phyloP scores from a whole-genome alignment of 1,140 invertebrate genomes.

The Pissodes strobi region DNA sequence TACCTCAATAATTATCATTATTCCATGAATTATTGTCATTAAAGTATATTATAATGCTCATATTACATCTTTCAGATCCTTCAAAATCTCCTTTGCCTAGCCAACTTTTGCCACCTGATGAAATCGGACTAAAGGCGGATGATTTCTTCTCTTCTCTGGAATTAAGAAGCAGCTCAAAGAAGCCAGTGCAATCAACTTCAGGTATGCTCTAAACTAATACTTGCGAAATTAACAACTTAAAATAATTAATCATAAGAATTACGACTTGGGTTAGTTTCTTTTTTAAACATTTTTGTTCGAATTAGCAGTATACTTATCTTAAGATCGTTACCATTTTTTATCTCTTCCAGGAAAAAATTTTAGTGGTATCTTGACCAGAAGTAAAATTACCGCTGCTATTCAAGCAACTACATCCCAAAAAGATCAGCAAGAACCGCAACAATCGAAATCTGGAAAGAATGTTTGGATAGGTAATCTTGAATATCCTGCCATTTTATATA shows the following conservation, averaged over 20 bases:
- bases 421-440: conserved; percentile 51
- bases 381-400: conserved; percentile 56
- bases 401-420: conserved; percentile 43
- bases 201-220: conserved; percentile 23
- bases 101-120: conserved; percentile 45
- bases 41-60: neutral
- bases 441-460: conserved; percentile 58
- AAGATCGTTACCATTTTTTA: too few species aligned
- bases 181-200: conserved; percentile 50
- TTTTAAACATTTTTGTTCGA: too few species aligned
- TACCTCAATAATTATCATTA: too few species aligned
- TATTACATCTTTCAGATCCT: conserved; percentile 49
- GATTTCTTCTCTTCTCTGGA: conserved; percentile 85
- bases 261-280: neutral
- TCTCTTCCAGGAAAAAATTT: conserved; percentile 57
- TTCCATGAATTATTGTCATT: neutral
- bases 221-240: neutral
- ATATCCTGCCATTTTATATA: too few species aligned
- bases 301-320: too few species aligned
- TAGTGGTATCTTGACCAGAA: conserved; percentile 56
- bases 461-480: conserved; percentile 59
- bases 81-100: conserved; percentile 56
- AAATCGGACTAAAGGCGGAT: conserved; percentile 71
- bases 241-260: neutral
- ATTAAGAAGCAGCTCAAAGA: conserved; percentile 75